These are phyloP conservation scores for Achlya flavicornis DNA, from an alignment of 2,888 invertebrate species.

Conservation along the genomic window DNA sequence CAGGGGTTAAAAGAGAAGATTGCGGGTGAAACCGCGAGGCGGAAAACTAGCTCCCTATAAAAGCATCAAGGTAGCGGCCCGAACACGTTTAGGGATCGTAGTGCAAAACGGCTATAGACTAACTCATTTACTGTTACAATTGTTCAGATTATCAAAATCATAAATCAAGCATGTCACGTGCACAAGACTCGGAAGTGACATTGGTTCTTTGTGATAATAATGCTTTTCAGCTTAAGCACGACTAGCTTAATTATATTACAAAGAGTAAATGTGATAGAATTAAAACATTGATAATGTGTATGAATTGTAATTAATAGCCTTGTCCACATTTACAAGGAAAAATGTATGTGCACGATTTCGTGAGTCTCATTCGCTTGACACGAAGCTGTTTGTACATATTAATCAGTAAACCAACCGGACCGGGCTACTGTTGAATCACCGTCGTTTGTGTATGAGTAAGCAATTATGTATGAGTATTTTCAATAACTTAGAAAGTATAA, in stretches of 20 bases:
- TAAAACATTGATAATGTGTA: not conserved
- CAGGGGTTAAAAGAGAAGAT: too few species aligned
- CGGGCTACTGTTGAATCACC: constrained; percentile 36
- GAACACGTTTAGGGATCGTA: too few species aligned
- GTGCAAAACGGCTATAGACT: too few species aligned
- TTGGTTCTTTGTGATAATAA: not conserved
- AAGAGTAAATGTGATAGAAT: not conserved
- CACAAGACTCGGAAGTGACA: not conserved
- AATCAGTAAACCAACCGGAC: constrained; percentile 43
- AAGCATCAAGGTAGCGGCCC: too few species aligned
- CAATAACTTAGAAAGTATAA: not conserved
- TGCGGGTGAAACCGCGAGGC: too few species aligned
- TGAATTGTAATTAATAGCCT: constrained; percentile 14
- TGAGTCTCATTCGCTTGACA: constrained; percentile 30
- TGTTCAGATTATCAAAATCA: too few species aligned
- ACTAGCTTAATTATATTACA: not conserved
- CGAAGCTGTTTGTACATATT: constrained; percentile 38
- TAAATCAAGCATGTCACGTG: too few species aligned
- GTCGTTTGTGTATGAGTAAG: not conserved
- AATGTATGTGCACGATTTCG: constrained; percentile 35
- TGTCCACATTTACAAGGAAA: constrained; percentile 26
- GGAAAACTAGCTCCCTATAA: too few species aligned
- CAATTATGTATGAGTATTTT: not conserved
- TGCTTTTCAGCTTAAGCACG: not conserved
- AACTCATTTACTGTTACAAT: too few species aligned